A percentile compares a stretch with the other conserved stretches of the same genome.
These are phyloP conservation scores for Lytechinus variegatus DNA, from an alignment of 35 echinoderm and acorn worm genomes.

Conservation along the genomic window DNA sequence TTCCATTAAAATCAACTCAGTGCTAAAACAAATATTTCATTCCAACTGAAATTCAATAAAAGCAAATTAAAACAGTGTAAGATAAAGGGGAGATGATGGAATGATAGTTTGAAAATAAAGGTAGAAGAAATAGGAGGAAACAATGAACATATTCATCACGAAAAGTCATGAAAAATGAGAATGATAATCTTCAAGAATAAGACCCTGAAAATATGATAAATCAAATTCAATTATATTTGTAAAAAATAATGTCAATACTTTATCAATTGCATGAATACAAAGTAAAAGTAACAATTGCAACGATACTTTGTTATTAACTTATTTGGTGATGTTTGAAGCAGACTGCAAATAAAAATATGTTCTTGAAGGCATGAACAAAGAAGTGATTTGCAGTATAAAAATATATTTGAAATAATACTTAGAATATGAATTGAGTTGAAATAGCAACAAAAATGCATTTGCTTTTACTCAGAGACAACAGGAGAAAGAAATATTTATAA, in stretches of 20 bases:
- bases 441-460: no score
- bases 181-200: not conserved
- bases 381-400: not conserved
- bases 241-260: not conserved
- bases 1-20: not conserved
- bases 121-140: not conserved
- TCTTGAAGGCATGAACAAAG: not conserved
- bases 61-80: not conserved
- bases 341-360: not conserved
- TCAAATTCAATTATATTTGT: not conserved
- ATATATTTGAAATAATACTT: no score
- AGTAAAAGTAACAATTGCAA: not conserved
- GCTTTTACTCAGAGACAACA: no score
- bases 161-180: not conserved
- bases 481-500: not conserved
- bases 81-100: not conserved
- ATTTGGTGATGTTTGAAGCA: no score
- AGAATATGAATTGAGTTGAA: no score
- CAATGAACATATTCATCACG: not conserved
- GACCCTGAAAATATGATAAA: not conserved
- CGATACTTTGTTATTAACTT: not conserved
- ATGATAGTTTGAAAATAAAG: not conserved
- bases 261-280: not conserved
- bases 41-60: not conserved
- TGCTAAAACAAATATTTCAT: not conserved